phyloP scores from a whole-genome alignment of 1,140 invertebrate species.

The Alviniconcha marisindica region DNA sequence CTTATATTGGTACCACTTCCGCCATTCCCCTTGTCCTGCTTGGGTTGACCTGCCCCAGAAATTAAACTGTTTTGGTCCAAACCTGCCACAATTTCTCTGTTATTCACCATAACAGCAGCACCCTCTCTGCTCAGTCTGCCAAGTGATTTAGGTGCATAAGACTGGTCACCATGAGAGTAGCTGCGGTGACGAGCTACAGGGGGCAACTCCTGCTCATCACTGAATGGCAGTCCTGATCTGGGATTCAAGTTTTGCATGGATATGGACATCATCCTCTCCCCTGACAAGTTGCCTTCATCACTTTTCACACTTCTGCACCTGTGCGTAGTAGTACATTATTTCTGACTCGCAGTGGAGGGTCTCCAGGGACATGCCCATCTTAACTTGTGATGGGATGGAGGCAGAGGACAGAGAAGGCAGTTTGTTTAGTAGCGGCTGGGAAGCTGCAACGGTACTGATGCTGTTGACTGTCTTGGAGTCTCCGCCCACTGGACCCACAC shows the following conservation, averaged over 20 bases:
- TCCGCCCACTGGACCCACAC: no score
- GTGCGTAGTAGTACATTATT: constrained; percentile 31
- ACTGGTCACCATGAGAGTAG: constrained; percentile 2
- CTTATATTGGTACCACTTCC: no score
- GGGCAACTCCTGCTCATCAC: background rate
- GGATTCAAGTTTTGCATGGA: constrained; percentile 1
- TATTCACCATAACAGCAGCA: no score
- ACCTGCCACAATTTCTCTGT: no score
- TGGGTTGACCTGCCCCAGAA: no score
- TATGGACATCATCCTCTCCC: background rate
- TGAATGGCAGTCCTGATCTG: background rate
- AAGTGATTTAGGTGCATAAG: background rate
- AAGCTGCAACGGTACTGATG: background rate
- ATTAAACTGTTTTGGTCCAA: no score
- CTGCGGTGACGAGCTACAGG: background rate
- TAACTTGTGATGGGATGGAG: background rate
- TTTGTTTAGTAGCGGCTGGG: background rate
- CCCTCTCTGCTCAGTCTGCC: no score
- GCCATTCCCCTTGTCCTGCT: no score
- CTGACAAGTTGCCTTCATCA: no score
- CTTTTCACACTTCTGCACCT: constrained; percentile 18
- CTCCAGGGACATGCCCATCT: constrained; percentile 48
- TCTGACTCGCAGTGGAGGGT: constrained; percentile 51
- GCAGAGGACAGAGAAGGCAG: background rate
- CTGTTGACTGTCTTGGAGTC: no score